Conservation (phyloP, 2,113 vertebrate genomes). For the Atrichornis clamosus region DNA sequence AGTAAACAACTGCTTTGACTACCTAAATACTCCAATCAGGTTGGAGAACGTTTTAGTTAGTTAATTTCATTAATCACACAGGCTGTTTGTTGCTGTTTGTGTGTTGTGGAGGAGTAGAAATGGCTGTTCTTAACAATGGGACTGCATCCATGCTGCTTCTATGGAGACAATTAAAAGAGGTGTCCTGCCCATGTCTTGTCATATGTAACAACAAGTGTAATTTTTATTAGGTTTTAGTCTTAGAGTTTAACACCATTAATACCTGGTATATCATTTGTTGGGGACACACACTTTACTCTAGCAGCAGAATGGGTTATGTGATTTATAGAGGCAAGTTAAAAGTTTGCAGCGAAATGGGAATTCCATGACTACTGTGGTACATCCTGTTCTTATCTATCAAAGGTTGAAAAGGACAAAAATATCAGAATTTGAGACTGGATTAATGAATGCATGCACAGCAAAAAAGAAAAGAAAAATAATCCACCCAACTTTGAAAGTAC, state of each 20-base stretch:
- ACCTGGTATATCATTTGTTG: background rate
- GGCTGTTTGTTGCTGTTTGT: background rate
- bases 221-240: background rate
- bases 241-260: background rate
- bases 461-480: fast-evolving
- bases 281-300: background rate
- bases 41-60: conserved; percentile 5
- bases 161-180: background rate
- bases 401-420: background rate
- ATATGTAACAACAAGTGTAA: background rate
- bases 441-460: background rate
- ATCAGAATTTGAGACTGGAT: background rate
- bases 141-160: background rate
- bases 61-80: conserved; percentile 2
- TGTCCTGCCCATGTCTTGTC: background rate
- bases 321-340: background rate
- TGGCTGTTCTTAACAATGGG: background rate
- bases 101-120: background rate
- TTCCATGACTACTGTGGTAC: background rate
- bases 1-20: conserved; percentile 29
- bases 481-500: background rate
- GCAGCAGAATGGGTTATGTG: background rate
- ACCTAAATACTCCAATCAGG: background rate
- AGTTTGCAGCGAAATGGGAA: background rate
- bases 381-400: background rate